Evolutionary conservation across 2,113 vertebrate species (phyloP), one percentile per base, ranked within the genome.

Genomic region (Oplegnathus fasciatus): DNA sequence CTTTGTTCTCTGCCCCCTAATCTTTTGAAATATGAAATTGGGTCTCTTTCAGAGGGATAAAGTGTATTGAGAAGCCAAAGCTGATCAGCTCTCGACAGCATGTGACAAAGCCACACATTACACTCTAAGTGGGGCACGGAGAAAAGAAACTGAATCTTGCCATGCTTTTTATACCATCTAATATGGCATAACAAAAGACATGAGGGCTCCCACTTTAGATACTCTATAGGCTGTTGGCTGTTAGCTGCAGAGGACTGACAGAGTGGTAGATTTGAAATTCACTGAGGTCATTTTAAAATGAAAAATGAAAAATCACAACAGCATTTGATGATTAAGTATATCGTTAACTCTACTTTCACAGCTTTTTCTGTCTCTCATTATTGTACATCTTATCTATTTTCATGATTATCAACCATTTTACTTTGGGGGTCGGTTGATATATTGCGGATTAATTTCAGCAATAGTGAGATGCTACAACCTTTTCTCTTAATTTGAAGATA

Each of bases 1-100:
- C 92, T 93, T 95, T 93, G 92, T 93, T 94, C 90, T 92, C 88
- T 88, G 82, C 26, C 76, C 78, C 76, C 75, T 93, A 92, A 93
- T 93, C 91, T 91, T 92, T 88, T 84, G 88, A 93, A 90, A 93
- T 89, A 83, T 79, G 88, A 90, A 95, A 89, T 85, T 92, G 89
- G 87, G 90, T 90, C 86, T 90, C 84, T 91, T 90, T 91, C 83
- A 69, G 28, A 54, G 80, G 90, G 90, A 94, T 92, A 79, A 89
- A 93, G 84, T 90, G 84, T 86, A 90, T 87, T 86, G 84, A 92
- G 87, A 88, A 89, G 78, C 89, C 84, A 92, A 94, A 93, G 92
- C 94, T 94, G 92, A 92, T 93, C 90, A 80, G 87, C 90, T 84
- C 88, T 91, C 78, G 44, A 83, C 88, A 83, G 90, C 87, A 91